Evolutionary conservation across 2,888 invertebrate genomes (phyloP).

Genomic region (Pogonocherus hispidulus): DNA sequence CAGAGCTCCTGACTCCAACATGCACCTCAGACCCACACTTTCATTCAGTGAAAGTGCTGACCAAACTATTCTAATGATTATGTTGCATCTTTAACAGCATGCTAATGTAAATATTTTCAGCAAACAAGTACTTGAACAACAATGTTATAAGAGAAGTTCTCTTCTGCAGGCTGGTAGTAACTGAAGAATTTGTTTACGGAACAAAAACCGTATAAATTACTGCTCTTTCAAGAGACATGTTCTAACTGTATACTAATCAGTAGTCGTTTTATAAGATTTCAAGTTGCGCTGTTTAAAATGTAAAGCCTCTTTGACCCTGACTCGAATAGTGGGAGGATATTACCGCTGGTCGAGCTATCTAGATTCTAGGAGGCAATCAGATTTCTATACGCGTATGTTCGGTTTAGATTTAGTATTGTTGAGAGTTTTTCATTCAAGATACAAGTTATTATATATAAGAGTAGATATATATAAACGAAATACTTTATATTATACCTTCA

Average conservation of each 20-base stretch:
- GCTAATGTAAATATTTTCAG: not conserved
- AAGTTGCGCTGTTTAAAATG: not conserved
- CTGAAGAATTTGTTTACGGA: slow-evolving; percentile 1
- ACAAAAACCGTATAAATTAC: slow-evolving; percentile 2
- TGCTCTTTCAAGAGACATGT: slow-evolving; percentile 2
- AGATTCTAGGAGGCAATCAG: not conserved
- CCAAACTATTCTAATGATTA: not conserved
- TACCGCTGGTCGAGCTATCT: not conserved
- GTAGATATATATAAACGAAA: too few species aligned
- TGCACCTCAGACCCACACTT: not conserved
- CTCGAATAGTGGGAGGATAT: slow-evolving; percentile 4
- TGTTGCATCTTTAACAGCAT: not conserved
- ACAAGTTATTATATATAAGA: too few species aligned
- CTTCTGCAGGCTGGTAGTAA: not conserved
- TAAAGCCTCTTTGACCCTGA: slow-evolving; percentile 2
- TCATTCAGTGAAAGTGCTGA: not conserved
- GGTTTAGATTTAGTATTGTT: not conserved
- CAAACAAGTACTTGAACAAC: not conserved
- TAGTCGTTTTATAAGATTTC: slow-evolving; percentile 1
- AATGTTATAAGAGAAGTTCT: not conserved
- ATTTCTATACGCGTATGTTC: not conserved
- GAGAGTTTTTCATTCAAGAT: too few species aligned
- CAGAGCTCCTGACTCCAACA: not conserved
- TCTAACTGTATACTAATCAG: slow-evolving; percentile 6
- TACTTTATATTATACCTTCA: too few species aligned